Evolutionary conservation across 1,140 invertebrate genomes (phyloP).

Genomic region (Leptoteleia sp.): DNA sequence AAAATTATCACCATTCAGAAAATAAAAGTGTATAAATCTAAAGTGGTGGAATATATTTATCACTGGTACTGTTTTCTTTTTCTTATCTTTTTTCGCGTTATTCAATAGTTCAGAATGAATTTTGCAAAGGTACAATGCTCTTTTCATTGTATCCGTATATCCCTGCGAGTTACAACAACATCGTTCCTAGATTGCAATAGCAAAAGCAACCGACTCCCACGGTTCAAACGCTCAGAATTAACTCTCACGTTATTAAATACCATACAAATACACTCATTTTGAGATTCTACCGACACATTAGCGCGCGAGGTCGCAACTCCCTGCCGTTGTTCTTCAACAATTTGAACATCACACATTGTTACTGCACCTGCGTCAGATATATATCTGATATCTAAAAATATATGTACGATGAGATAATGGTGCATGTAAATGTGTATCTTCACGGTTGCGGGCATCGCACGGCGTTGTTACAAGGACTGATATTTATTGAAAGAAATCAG

Average conservation of each 20-base stretch:
- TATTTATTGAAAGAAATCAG: constrained; percentile 3
- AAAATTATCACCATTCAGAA: no score
- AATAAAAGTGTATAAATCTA: no score
- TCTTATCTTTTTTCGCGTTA: not conserved
- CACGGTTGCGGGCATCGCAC: constrained; percentile 18
- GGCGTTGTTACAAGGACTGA: constrained; percentile 23
- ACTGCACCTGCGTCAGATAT: constrained; percentile 22
- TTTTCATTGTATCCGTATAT: constrained; percentile 44
- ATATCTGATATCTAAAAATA: constrained; percentile 22
- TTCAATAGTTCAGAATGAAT: no score
- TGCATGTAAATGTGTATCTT: constrained; percentile 28
- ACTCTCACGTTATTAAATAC: constrained; percentile 74
- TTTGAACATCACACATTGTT: constrained; percentile 47
- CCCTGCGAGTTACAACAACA: constrained; percentile 43
- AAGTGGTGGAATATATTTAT: no score
- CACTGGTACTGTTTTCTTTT: no score
- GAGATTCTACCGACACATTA: constrained; percentile 50
- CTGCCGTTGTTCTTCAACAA: constrained; percentile 44
- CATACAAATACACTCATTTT: constrained; percentile 70
- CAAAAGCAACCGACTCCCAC: constrained; percentile 70
- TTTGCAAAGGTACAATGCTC: no score
- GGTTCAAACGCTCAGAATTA: constrained; percentile 48
- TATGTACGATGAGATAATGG: constrained; percentile 27
- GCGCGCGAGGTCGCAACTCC: constrained; percentile 37
- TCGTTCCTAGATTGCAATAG: constrained; percentile 64